Evolutionary conservation across 2,888 invertebrate species (phyloP).

Genomic region (Corbicula japonica): DNA sequence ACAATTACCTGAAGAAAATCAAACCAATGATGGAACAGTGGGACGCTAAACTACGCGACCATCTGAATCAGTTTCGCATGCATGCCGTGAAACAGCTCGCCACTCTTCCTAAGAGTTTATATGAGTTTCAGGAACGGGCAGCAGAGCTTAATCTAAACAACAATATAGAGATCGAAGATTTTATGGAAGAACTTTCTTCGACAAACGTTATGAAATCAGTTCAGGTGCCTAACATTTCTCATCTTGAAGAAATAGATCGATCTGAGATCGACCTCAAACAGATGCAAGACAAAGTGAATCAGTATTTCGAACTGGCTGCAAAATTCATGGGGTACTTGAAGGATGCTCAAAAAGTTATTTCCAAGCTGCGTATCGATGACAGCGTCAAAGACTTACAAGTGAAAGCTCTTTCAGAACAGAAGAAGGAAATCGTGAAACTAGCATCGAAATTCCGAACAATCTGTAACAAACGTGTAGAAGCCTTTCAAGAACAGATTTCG

Average conservation of each 20-base stretch:
- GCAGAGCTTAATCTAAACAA: slow-evolving; percentile 13
- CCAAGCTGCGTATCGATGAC: slow-evolving; percentile 17
- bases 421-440: slow-evolving; percentile 25
- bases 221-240: slow-evolving; percentile 8
- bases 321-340: slow-evolving; percentile 22
- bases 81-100: slow-evolving; percentile 19
- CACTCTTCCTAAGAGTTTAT: slow-evolving; percentile 7
- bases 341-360: slow-evolving; percentile 24
- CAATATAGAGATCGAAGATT: slow-evolving; percentile 22
- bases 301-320: slow-evolving; percentile 27
- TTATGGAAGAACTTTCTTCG: slow-evolving; percentile 16
- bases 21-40: slow-evolving; percentile 25
- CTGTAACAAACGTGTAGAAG: slow-evolving; percentile 1
- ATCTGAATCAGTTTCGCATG: slow-evolving; percentile 24
- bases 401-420: slow-evolving; percentile 13
- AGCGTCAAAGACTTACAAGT: slow-evolving; percentile 25
- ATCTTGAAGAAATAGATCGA: slow-evolving; percentile 15
- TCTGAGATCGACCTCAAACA: slow-evolving; percentile 16
- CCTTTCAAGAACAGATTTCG: slow-evolving; percentile 7
- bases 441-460: slow-evolving; percentile 7
- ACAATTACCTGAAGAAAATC: slow-evolving; percentile 4
- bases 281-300: slow-evolving; percentile 33
- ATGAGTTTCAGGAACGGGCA: slow-evolving; percentile 22
- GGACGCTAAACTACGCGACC: slow-evolving; percentile 12
- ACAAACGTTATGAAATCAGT: neutral